Percentiles rank a stretch among this genome's conserved stretches.
Conservation (phyloP, 2,113 vertebrate genomes). For the Pteronura brasiliensis region DNA sequence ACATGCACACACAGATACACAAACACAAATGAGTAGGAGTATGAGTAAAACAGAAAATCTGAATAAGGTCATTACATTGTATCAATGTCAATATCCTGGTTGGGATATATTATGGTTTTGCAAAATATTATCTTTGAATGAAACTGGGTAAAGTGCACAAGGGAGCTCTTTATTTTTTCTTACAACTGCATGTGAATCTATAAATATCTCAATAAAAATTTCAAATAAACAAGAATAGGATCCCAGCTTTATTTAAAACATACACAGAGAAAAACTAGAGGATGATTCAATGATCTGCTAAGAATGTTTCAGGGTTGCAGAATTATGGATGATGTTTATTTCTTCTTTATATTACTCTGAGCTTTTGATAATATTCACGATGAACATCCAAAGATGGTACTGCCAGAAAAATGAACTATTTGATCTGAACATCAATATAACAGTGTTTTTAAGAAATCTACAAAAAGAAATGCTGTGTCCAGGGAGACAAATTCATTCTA, state of each 20-base stretch:
- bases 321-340: not conserved
- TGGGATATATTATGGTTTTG: not conserved
- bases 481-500: not conserved
- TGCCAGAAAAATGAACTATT: not conserved
- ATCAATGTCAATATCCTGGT: not conserved
- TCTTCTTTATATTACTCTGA: not conserved
- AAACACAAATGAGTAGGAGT: not conserved
- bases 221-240: not conserved
- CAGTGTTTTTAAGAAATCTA: not conserved
- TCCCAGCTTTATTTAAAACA: not conserved
- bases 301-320: not conserved
- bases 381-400: not conserved
- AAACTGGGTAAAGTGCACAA: not conserved
- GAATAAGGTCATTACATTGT: not conserved
- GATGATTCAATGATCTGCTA: not conserved
- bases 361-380: not conserved
- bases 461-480: not conserved
- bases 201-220: not conserved
- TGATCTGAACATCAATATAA: not conserved
- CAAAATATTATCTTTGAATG: not conserved
- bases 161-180: not conserved
- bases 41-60: not conserved
- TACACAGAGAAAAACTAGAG: not conserved
- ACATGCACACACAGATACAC: not conserved
- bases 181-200: not conserved